A percentile compares a stretch with the other conserved stretches of the same genome.
Evolutionary conservation across 2,797 vertebrate genomes (phyloP).

Genomic region (Anomalospiza imberbis): DNA sequence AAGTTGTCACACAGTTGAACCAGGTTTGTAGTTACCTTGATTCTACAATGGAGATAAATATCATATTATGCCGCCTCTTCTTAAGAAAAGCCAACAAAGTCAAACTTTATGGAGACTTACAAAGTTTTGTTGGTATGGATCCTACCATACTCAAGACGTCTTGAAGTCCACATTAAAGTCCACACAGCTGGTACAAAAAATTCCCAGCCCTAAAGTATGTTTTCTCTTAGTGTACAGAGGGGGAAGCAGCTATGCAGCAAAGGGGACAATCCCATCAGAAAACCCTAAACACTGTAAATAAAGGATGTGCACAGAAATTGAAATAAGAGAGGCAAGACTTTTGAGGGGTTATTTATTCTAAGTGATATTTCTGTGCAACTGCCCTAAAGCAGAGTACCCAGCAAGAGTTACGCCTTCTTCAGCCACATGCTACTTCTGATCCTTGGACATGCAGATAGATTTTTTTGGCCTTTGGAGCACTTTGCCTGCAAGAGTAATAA

Average conservation of each 20-base stretch:
- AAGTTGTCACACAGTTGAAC: accelerated
- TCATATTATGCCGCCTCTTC: background rate
- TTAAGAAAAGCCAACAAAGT: background rate
- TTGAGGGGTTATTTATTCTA: background rate
- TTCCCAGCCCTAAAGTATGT: background rate
- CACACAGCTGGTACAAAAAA: background rate
- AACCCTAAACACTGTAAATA: background rate
- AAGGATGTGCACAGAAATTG: background rate
- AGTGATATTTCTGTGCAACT: background rate
- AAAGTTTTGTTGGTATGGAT: background rate
- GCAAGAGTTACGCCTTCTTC: background rate
- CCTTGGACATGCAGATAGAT: conserved; percentile 35
- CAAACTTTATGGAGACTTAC: background rate
- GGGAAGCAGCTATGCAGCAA: background rate
- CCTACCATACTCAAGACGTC: background rate
- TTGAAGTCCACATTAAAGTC: background rate
- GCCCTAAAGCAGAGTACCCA: background rate
- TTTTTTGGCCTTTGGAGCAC: background rate
- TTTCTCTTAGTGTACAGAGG: background rate
- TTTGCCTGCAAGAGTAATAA: conserved; percentile 29
- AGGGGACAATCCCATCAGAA: background rate
- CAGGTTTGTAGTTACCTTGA: background rate
- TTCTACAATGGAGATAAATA: background rate
- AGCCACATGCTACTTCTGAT: background rate
- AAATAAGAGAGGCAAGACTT: background rate